Base-by-base conservation (phyloP, 1,140 invertebrate species). In the Spodoptera frugiperda region DNA sequence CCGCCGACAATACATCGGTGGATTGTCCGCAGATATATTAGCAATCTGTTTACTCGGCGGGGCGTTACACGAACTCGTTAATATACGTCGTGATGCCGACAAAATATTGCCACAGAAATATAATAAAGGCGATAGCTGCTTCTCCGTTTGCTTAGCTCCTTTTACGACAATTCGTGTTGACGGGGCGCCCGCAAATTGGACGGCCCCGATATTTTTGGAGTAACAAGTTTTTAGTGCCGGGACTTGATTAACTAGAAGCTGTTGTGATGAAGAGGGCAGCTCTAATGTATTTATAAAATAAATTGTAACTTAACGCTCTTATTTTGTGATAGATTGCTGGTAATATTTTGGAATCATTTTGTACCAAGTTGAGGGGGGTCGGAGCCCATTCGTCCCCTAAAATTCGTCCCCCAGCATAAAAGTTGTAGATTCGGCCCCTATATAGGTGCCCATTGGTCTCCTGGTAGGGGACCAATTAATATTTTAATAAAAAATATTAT, bases 21-120 rank as follows among this genome's bases (percentile, higher is more conserved):
- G 77, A 79, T 77, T 79, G 63, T 76, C 57, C 77, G 19, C 17
- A 74, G 76, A 83, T 82, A 79, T 81, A 82, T 82, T 79, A 82
- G 77, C 82, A 86, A 86, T 86, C 77, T 86, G 81, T 86, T 86
- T 80, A 80, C 84, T 79, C 84, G 75, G 77, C 82, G 81, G 84
- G 84, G 79, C 78, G 81, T 82, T 81, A 79, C 79, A 81, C 78
- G 80, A 78, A 73, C 80, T 84, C 82, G 81, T 84, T 85, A 85
- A 82, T 85, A 82, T 71, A 79, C 78, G 84, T 84, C 82, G 67
- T 51, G 75, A 46, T 74, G 53, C 70, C 70, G 73, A 76, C 75
- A 79, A 84, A 83, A 84, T 83, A 84, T 84, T 84, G 76, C 79
- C 71, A 61, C 71, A 73, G 55, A 73, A 73, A 73, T 73, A 73